Base-by-base conservation (phyloP, 2,888 invertebrate species). In the Aleiodes leptofemur region DNA sequence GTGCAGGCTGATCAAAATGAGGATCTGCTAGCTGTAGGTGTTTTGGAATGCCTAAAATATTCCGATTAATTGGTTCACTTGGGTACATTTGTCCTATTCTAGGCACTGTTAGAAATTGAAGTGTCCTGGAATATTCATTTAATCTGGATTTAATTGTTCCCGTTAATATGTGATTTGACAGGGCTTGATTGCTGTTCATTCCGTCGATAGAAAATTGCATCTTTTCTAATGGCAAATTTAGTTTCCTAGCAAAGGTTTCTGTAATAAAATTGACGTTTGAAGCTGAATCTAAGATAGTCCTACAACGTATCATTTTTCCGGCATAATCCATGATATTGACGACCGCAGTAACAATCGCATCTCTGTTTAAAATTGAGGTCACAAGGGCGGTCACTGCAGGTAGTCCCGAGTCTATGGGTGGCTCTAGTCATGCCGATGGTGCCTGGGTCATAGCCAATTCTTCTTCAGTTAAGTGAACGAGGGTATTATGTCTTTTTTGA, bases 181-280 rank as follows among this genome's bases (percentile, higher is more conserved):
- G 13, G 0, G 70, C 38, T 31, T 14, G 31, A 13, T 34, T 38
- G 7, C 31, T 38, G 13, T 38, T 43, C 16, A 73, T 68, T 8
- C 43, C 68, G 14, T 43, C 31, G 13, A 68, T 50, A 5, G 55
- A 13, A 6, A 72, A 14, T 13, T 14, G 16, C 7, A 7, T 61
- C 5, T 31, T 50, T 5, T 34, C 61, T 4, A 61, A 7, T 13
- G 74, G 74, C 16, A 69, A 31, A 0, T 57, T 55, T 6, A 74
- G n/a, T 50, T 31, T 13, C 2, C 14, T 50, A n/a, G 72, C 72
- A 6, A 64, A 31, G 2, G 11, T n/a, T 5, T 50, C 38, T 6
- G 64, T 72, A 5, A 72, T 51, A 1, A 72, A 51, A 38, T 61
- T 72, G 11, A 51, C 23, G 13, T 13, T 61, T 16, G 64, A 72